phyloP scores from a whole-genome alignment of 2,113 vertebrate genomes.

The Odontesthes bonariensis region DNA sequence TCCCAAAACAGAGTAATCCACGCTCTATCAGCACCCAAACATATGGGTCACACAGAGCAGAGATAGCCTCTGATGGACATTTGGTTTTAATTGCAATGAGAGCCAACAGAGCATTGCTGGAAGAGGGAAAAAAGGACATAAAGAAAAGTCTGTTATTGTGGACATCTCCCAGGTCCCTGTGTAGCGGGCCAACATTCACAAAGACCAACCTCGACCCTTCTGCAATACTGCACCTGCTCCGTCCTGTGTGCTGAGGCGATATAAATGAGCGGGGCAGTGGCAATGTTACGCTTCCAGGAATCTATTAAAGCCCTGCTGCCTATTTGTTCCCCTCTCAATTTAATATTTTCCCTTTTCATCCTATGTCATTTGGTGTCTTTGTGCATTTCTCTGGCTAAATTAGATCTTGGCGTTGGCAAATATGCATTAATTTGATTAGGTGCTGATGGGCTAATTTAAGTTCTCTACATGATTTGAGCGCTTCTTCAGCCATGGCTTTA shows the following conservation, averaged over 20 bases:
- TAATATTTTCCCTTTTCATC: slow-evolving; percentile 60
- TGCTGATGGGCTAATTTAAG: slow-evolving; percentile 69
- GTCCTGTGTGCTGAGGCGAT: slow-evolving; percentile 37
- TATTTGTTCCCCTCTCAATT: slow-evolving; percentile 62
- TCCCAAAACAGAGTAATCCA: slow-evolving; percentile 97
- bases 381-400: slow-evolving; percentile 45
- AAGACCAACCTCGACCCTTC: slow-evolving; percentile 67
- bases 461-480: slow-evolving; percentile 43
- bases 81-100: slow-evolving; percentile 94
- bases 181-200: slow-evolving; percentile 64
- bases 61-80: slow-evolving; percentile 95
- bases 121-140: slow-evolving; percentile 55
- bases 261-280: slow-evolving; percentile 26
- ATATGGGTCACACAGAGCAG: slow-evolving; percentile 94
- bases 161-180: slow-evolving; percentile 37
- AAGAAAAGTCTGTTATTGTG: slow-evolving; percentile 68
- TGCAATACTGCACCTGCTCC: slow-evolving; percentile 57
- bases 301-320: slow-evolving; percentile 45
- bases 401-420: slow-evolving; percentile 56
- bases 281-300: slow-evolving; percentile 38
- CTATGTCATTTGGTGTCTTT: slow-evolving; percentile 59
- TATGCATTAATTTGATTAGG: slow-evolving; percentile 66
- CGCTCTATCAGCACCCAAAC: slow-evolving; percentile 97
- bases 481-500: slow-evolving; percentile 46
- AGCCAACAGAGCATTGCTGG: slow-evolving; percentile 78